Conservation (phyloP, 2,797 vertebrate species). For the Sebastes minor region DNA sequence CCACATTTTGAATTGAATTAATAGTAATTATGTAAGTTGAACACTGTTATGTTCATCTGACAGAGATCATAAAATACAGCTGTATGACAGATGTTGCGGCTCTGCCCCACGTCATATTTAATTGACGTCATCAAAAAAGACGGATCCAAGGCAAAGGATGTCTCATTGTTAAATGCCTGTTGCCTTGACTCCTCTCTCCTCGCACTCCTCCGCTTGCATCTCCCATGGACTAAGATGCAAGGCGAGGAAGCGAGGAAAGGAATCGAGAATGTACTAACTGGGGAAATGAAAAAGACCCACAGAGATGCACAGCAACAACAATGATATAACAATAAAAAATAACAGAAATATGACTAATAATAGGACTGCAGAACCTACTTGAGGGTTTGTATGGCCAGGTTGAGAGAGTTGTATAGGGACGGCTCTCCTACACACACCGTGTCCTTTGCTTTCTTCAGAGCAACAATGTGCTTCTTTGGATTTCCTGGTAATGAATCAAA, state of each 20-base stretch:
- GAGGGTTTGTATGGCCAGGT: constrained; percentile 90
- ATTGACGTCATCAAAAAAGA: no score
- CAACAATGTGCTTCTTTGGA: constrained; percentile 88
- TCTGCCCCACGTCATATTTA: neutral
- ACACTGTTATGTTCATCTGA: neutral
- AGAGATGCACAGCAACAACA: neutral
- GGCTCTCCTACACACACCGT: constrained; percentile 91
- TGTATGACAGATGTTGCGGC: neutral
- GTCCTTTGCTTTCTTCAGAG: constrained; percentile 92
- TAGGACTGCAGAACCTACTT: constrained; percentile 82
- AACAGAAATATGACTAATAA: neutral
- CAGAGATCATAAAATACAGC: neutral
- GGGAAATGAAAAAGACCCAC: neutral
- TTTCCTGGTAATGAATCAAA: constrained; percentile 83
- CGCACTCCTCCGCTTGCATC: no score
- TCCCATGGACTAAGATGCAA: neutral
- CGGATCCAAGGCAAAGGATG: no score
- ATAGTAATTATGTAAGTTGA: no score
- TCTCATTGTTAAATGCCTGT: neutral
- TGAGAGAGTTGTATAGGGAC: constrained; percentile 95
- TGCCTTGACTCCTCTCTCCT: neutral
- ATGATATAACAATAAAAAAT: neutral
- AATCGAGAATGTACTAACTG: neutral
- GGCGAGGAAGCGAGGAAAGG: neutral
- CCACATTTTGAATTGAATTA: no score